A percentile compares a stretch with the other conserved stretches of the same genome.
phyloP scores from a whole-genome alignment of 2,113 vertebrate genomes.

The Anolis carolinensis region DNA sequence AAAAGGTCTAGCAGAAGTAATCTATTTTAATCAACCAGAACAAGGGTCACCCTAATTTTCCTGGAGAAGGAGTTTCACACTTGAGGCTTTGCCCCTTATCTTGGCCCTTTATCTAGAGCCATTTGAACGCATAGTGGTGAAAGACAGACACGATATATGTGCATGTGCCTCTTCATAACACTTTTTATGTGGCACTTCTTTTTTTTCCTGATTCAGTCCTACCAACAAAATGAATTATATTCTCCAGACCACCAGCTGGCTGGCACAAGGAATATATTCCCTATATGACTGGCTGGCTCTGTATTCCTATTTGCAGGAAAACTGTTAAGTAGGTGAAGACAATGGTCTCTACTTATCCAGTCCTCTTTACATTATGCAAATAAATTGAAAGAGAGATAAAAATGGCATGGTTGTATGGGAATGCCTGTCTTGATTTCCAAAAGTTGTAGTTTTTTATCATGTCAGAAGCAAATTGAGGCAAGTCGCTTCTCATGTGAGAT shows the following conservation, averaged over 20 bases:
- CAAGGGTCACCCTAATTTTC: neutral
- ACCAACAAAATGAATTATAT: too few relatives aligned
- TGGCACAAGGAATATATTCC: neutral
- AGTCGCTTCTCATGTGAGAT: too few relatives aligned
- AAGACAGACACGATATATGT: neutral
- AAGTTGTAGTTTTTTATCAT: too few relatives aligned
- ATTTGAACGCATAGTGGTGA: neutral
- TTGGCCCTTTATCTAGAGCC: too few relatives aligned
- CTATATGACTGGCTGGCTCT: neutral
- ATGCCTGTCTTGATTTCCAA: too few relatives aligned
- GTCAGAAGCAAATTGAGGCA: too few relatives aligned
- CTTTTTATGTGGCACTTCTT: neutral
- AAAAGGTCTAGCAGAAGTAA: too few relatives aligned
- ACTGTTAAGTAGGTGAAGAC: neutral
- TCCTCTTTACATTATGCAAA: neutral
- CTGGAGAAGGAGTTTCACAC: neutral
- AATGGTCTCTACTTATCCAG: neutral
- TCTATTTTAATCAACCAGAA: too few relatives aligned
- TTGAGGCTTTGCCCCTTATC: neutral
- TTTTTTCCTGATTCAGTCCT: neutral
- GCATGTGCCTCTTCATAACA: neutral
- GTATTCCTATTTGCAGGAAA: neutral
- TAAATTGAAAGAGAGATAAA: neutral
- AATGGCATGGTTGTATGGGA: too few relatives aligned
- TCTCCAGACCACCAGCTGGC: too few relatives aligned